Percentiles rank a stretch among this genome's conserved stretches.
Evolutionary conservation across 1,140 invertebrate species (phyloP).

Genomic region (Polypedilum vanderplanki): DNA sequence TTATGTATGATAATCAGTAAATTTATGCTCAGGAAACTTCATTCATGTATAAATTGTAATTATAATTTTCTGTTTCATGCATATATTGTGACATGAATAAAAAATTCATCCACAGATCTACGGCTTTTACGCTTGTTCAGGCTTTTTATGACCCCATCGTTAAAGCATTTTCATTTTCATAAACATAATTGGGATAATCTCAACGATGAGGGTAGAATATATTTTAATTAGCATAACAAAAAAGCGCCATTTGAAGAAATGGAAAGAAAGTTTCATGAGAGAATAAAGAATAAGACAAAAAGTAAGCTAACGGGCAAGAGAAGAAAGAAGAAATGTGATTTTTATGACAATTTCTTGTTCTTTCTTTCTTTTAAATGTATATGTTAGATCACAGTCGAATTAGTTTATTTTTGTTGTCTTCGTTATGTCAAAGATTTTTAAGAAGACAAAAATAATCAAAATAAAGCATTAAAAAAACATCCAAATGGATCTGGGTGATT

Average conservation of each 20-base stretch:
- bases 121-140: conserved; percentile 16
- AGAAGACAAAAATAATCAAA: conserved; percentile 3
- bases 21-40: too few species aligned
- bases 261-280: background rate
- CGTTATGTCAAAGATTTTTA: too few species aligned
- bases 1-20: too few species aligned
- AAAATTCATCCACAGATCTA: conserved; percentile 5
- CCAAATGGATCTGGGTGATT: background rate
- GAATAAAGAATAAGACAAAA: background rate
- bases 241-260: conserved; percentile 7
- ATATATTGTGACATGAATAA: background rate
- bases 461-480: background rate
- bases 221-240: conserved; percentile 24
- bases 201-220: conserved; percentile 21
- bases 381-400: too few species aligned
- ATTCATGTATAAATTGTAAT: too few species aligned
- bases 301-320: background rate
- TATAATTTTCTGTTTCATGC: too few species aligned
- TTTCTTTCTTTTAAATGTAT: background rate
- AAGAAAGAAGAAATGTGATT: conserved; percentile 10
- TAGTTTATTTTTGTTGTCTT: too few species aligned
- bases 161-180: conserved; percentile 19
- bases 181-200: conserved; percentile 27
- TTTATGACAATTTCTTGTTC: background rate
- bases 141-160: conserved; percentile 2